A percentile compares a stretch with the other conserved stretches of the same genome.
phyloP scores from a whole-genome alignment of 1,140 invertebrate species.

The Lepidurus apus region DNA sequence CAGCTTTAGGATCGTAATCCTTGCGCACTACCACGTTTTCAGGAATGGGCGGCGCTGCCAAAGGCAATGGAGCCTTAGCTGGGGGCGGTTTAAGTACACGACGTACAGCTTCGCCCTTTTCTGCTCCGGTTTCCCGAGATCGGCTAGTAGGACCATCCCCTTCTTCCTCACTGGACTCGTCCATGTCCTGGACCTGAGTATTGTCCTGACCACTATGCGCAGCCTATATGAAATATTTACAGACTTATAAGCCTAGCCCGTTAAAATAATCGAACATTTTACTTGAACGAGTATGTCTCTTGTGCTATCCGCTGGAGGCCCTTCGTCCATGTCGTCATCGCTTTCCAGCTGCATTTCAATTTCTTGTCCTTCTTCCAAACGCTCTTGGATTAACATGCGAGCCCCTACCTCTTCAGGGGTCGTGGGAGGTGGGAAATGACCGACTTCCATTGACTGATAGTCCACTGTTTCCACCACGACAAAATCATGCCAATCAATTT shows the following conservation, averaged over 20 bases:
- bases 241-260: constrained; percentile 31
- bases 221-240: background rate
- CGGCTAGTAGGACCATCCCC: constrained; percentile 38
- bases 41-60: constrained; percentile 70
- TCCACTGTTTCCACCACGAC: constrained; percentile 99
- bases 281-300: constrained; percentile 33
- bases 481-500: constrained; percentile 99
- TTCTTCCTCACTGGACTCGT: constrained; percentile 35
- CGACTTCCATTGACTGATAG: constrained; percentile 92
- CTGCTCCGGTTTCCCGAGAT: constrained; percentile 25
- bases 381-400: constrained; percentile 62
- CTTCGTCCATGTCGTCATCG: constrained; percentile 57
- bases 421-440: constrained; percentile 92
- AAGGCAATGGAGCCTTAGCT: constrained; percentile 51
- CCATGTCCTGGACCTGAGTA: constrained; percentile 38
- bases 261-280: background rate
- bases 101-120: constrained; percentile 36
- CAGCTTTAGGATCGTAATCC: constrained; percentile 87
- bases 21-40: constrained; percentile 95
- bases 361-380: constrained; percentile 58
- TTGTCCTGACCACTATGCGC: constrained; percentile 38
- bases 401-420: constrained; percentile 95
- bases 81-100: constrained; percentile 38
- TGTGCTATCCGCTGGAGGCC: constrained; percentile 39
- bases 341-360: constrained; percentile 72